These are phyloP conservation scores for Mungos mungo DNA, from an alignment of 2,113 vertebrate species.

Conservation along the genomic window DNA sequence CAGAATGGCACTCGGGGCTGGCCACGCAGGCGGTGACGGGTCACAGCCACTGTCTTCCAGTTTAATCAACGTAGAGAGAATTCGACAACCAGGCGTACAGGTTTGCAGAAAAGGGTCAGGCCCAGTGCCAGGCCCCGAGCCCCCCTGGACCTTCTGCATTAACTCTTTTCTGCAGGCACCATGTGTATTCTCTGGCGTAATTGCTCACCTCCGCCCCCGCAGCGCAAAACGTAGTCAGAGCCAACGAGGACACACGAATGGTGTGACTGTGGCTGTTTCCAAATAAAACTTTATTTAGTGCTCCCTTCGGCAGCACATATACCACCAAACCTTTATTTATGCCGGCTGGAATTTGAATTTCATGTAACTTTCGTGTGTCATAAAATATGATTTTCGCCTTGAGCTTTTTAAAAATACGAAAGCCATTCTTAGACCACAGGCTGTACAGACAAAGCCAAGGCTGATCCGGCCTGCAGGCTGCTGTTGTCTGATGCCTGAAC, in stretches of 20 bases:
- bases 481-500: not conserved
- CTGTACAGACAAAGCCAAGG: not conserved
- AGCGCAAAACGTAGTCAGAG: not conserved
- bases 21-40: not conserved
- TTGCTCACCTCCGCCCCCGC: not conserved
- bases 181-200: accelerated
- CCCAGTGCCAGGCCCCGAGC: not conserved
- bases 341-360: not conserved
- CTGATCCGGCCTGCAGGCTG: not conserved
- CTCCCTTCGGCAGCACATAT: not conserved
- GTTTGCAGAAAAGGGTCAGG: not conserved
- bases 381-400: not conserved
- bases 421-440: not conserved
- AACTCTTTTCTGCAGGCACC: not conserved
- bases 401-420: not conserved
- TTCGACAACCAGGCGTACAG: not conserved
- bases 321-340: not conserved
- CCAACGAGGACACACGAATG: not conserved
- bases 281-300: not conserved
- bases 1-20: not conserved
- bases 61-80: not conserved
- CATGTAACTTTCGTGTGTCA: not conserved
- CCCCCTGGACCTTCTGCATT: accelerated
- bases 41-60: not conserved
- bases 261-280: not conserved